These are phyloP conservation scores for Drosophila parthenogenetica DNA, from an alignment of 2,888 invertebrate genomes.

Conservation along the genomic window DNA sequence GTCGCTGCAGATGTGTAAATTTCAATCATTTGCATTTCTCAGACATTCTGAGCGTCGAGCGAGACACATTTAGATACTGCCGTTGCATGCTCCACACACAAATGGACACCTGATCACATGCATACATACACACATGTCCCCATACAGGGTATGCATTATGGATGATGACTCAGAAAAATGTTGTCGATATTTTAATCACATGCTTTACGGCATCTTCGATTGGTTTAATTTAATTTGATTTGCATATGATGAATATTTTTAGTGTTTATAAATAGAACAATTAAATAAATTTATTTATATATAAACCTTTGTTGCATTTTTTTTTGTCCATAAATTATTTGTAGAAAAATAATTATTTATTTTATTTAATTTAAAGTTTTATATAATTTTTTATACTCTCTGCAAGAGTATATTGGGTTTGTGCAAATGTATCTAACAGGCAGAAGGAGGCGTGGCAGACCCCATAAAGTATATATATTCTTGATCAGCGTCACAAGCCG, in stretches of 20 bases:
- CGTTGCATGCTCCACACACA: conserved; percentile 6
- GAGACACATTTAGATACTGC: conserved; percentile 51
- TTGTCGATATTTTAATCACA: not conserved
- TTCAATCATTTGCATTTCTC: conserved; percentile 50
- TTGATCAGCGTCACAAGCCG: too few relatives aligned
- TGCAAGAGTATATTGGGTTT: too few relatives aligned
- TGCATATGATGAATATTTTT: not conserved
- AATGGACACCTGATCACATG: not conserved
- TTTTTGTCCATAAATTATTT: too few relatives aligned
- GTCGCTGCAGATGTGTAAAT: conserved; percentile 55
- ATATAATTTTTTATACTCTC: too few relatives aligned
- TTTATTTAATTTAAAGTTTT: too few relatives aligned
- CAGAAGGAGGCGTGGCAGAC: too few relatives aligned
- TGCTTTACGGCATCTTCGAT: not conserved
- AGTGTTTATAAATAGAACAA: not conserved
- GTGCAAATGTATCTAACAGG: too few relatives aligned
- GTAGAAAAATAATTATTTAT: too few relatives aligned
- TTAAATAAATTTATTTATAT: too few relatives aligned
- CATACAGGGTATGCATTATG: conserved; percentile 29
- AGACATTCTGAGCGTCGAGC: conserved; percentile 20
- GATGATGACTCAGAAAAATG: conserved; percentile 44
- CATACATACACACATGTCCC: too few relatives aligned
- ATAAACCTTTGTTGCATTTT: too few relatives aligned
- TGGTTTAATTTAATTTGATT: not conserved
- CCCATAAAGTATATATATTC: too few relatives aligned